phyloP scores from a whole-genome alignment of 2,113 vertebrate species.

The Burhinus bistriatus region DNA sequence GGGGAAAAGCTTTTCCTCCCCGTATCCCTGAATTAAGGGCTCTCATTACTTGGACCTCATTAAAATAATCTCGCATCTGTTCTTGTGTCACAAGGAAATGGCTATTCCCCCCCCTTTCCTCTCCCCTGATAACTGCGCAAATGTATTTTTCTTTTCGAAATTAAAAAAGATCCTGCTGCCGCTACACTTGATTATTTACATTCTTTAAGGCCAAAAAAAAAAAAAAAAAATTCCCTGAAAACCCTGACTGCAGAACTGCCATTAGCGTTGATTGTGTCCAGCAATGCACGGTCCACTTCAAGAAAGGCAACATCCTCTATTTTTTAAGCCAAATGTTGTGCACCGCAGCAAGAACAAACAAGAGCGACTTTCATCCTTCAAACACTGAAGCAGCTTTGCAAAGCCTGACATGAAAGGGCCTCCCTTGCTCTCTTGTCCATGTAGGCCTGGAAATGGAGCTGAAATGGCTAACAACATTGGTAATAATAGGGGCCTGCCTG shows the following conservation, averaged over 20 bases:
- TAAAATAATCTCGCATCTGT: conserved; percentile 59
- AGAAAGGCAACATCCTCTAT: conserved; percentile 53
- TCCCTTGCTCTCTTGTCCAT: conserved; percentile 76
- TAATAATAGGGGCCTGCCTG: conserved; percentile 88
- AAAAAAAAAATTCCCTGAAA: not conserved
- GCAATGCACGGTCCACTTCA: conserved; percentile 16
- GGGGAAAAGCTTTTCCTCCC: not conserved
- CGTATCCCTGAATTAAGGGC: not conserved
- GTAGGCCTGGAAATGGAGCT: conserved; percentile 82
- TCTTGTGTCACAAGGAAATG: not conserved
- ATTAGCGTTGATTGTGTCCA: conserved; percentile 42
- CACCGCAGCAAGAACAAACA: conserved; percentile 49
- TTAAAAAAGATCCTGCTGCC: conserved; percentile 6
- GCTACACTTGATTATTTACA: not conserved
- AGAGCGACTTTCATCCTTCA: conserved; percentile 68
- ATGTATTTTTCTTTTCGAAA: conserved; percentile 14
- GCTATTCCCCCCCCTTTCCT: not conserved
- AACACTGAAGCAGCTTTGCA: conserved; percentile 63
- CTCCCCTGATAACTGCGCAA: not conserved
- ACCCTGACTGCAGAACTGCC: conserved; percentile 13
- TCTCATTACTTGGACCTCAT: conserved; percentile 37
- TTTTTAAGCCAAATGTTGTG: conserved; percentile 62
- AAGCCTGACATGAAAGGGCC: conserved; percentile 86
- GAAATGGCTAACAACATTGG: conserved; percentile 80
- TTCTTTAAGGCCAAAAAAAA: not conserved